A percentile compares a stretch with the other conserved stretches of the same genome.
phyloP scores from a whole-genome alignment of 2,888 invertebrate species.

The Dynastes maya region DNA sequence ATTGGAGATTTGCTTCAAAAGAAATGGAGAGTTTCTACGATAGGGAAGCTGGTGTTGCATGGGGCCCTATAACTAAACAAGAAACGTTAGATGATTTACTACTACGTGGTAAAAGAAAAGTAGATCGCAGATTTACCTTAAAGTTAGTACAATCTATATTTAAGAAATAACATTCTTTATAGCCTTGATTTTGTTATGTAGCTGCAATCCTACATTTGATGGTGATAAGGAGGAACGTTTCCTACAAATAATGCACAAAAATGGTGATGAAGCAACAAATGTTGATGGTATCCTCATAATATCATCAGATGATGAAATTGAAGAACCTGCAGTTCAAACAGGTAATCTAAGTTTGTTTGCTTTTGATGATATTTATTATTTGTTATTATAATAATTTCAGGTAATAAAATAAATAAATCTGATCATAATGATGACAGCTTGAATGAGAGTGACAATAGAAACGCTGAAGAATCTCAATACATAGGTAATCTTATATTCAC shows the following conservation, averaged over 20 bases:
- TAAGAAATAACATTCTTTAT: background rate
- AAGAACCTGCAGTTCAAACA: background rate
- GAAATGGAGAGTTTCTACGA: conserved; percentile 44
- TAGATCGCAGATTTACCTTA: conserved; percentile 17
- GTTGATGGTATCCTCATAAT: background rate
- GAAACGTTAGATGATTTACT: conserved; percentile 38
- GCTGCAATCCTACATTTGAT: conserved; percentile 37
- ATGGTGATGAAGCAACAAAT: background rate
- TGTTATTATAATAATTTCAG: too few species aligned
- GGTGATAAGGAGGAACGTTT: conserved; percentile 18
- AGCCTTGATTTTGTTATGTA: background rate
- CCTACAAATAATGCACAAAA: conserved; percentile 12
- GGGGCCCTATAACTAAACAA: conserved; percentile 47
- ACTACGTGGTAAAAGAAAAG: background rate
- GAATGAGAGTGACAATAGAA: too few species aligned
- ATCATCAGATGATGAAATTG: conserved; percentile 28
- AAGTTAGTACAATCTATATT: conserved; percentile 25
- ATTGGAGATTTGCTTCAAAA: background rate
- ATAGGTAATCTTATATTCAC: too few species aligned
- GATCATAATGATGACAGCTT: too few species aligned
- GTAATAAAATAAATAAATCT: too few species aligned
- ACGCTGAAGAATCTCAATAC: too few species aligned
- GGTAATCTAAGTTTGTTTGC: background rate
- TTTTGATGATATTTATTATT: too few species aligned
- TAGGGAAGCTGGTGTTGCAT: conserved; percentile 44